Base-by-base conservation (phyloP, 64 coral and sea anemone species). In the Montipora capricornis region DNA sequence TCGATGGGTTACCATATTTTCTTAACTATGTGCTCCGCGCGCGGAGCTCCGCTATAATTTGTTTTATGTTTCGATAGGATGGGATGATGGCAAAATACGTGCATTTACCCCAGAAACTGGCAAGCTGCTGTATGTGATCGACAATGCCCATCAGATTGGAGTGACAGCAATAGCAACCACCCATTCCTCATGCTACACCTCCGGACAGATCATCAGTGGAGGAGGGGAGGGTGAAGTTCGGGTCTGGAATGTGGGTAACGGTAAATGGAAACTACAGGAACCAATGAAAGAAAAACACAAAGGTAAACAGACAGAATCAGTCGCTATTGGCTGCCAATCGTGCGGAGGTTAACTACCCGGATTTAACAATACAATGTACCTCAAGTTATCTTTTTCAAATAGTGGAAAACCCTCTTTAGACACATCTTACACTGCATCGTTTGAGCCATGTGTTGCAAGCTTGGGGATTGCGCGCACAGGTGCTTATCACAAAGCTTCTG, bases 221-320 rank as follows among this genome's bases (percentile, higher is more conserved):
- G 97, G 97, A 96, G 97, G 97, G 61, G 97, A 98, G 61, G 97
- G 97, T 26, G 88, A 98, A 47, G 97, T 98, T 22, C 97, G 97
- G 71, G 91, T 98, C 5, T 98, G 97, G 97, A 45, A 64, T 13
- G 59, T 89, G 44, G 17, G 17, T 0, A 48, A 20, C 9, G 10
- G 55, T 16, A 68, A 37, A 29, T 82, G 90, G 59, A 83, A 52
- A 45, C 88, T 91, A 16, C 52, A 83, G 22, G 88, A 66, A 78
- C 78, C 91, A 24, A 91, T 98, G 88, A 98, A 95, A 47, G 97
- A 96, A 69, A 68, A 68, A 55, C 97, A 96, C 47, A 98, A 96
- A 96, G 96, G 96, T 95, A 91, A 49, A 14, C 26, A 78, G 11
- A 57, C 6, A 57, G 11, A 57, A 8, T 57, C 6, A 57, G 11